Evolutionary conservation across 2,113 vertebrate genomes (phyloP).

Genomic region (Paramisgurnus dabryanus): DNA sequence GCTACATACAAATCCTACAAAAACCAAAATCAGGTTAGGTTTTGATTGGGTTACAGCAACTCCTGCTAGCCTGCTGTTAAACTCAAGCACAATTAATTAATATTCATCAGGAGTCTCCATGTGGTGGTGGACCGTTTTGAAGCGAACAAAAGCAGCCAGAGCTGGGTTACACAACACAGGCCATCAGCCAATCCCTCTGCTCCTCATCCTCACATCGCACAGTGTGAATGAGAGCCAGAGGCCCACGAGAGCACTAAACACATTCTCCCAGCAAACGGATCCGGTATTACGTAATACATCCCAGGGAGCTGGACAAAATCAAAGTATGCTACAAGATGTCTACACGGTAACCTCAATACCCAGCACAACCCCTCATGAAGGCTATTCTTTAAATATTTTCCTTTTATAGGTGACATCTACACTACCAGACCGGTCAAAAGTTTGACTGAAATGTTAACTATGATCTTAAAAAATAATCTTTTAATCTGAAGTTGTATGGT

Average conservation of each 20-base stretch:
- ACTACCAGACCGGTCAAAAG: too few species aligned
- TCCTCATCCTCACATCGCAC: constrained; percentile 2
- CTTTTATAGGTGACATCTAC: neutral
- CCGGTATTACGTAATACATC: constrained; percentile 39
- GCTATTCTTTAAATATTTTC: too few species aligned
- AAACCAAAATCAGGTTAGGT: neutral
- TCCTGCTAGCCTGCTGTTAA: neutral
- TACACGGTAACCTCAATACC: neutral
- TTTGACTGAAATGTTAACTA: too few species aligned
- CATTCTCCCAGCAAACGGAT: neutral
- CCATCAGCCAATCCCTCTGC: neutral
- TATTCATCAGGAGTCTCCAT: constrained; percentile 38
- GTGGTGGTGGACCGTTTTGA: constrained; percentile 25
- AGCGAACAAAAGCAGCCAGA: constrained; percentile 8
- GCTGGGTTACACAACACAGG: constrained; percentile 21
- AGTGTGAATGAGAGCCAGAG: neutral
- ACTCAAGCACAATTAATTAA: constrained; percentile 31
- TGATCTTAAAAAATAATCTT: too few species aligned
- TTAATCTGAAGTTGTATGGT: too few species aligned
- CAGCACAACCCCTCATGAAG: neutral
- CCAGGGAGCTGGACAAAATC: neutral
- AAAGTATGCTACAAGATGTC: neutral
- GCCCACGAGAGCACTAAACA: neutral
- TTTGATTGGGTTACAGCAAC: neutral
- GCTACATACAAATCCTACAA: too few species aligned